A percentile compares a stretch with the other conserved stretches of the same genome.
Conservation (phyloP, 1,140 invertebrate species). For the Penaeus japonicus region DNA sequence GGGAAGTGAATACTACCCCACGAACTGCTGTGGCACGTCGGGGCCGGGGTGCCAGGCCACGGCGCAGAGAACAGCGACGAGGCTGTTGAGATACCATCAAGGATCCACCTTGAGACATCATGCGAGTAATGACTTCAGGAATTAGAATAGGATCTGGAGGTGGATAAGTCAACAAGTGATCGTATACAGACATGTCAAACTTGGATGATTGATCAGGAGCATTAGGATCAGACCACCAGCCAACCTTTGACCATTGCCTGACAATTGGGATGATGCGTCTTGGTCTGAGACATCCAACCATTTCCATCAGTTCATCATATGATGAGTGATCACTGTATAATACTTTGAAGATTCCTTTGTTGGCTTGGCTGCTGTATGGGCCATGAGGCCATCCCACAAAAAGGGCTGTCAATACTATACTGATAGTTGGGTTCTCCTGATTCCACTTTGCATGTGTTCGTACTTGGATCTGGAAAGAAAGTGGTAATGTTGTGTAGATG, state of each 20-base stretch:
- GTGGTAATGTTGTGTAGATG: not conserved
- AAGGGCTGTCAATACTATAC: conserved; percentile 32
- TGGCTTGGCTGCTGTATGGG: conserved; percentile 14
- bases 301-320: conserved; percentile 31
- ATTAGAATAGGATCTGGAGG: conserved; percentile 26
- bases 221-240: conserved; percentile 29
- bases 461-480: conserved; percentile 17
- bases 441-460: conserved; percentile 29
- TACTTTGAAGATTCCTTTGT: conserved; percentile 13
- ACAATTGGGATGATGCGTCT: conserved; percentile 20
- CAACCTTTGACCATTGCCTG: conserved; percentile 11
- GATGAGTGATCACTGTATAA: conserved; percentile 49
- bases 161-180: conserved; percentile 2
- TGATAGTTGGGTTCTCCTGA: conserved; percentile 26
- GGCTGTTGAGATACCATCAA: not conserved
- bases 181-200: conserved; percentile 35
- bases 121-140: conserved; percentile 6
- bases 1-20: not conserved
- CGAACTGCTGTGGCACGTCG: not conserved
- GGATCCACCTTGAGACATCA: not conserved
- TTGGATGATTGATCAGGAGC: conserved; percentile 35
- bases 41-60: not conserved
- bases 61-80: not conserved
- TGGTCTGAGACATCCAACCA: conserved; percentile 34
- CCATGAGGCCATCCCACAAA: conserved; percentile 34